Evolutionary conservation across 1,140 invertebrate genomes (phyloP).

Genomic region (Zophobas morio): DNA sequence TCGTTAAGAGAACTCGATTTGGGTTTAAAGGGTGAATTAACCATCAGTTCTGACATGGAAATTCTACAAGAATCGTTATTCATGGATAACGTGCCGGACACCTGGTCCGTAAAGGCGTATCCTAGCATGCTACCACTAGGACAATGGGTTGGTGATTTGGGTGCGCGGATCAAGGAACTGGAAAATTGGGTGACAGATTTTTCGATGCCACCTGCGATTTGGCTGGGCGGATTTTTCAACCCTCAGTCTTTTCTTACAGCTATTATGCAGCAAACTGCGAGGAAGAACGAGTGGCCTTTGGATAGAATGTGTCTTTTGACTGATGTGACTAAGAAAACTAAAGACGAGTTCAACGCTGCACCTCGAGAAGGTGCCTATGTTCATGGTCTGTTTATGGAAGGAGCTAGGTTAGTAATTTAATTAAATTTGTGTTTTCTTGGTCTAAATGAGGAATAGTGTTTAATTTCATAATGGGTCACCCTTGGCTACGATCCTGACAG

Average conservation of each 20-base stretch:
- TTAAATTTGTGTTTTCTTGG: neutral
- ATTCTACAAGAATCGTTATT: slow-evolving; percentile 86
- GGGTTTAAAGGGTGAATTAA: slow-evolving; percentile 83
- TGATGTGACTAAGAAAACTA: slow-evolving; percentile 94
- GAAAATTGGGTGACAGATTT: slow-evolving; percentile 87
- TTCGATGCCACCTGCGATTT: slow-evolving; percentile 87
- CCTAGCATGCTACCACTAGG: slow-evolving; percentile 89
- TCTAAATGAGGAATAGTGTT: too few species aligned
- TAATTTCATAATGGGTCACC: too few species aligned
- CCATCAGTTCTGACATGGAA: slow-evolving; percentile 95
- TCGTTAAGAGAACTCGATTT: slow-evolving; percentile 83
- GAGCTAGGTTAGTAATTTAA: slow-evolving; percentile 74
- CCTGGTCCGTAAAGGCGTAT: slow-evolving; percentile 90
- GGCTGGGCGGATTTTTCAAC: slow-evolving; percentile 96
- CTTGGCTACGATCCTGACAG: too few species aligned
- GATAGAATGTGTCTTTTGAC: slow-evolving; percentile 96
- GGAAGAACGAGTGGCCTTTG: slow-evolving; percentile 95
- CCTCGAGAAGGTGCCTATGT: slow-evolving; percentile 94
- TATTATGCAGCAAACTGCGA: slow-evolving; percentile 96
- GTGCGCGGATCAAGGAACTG: slow-evolving; percentile 83
- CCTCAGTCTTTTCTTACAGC: slow-evolving; percentile 97
- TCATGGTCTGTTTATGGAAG: slow-evolving; percentile 93
- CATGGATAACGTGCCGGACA: slow-evolving; percentile 87
- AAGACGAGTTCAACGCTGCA: slow-evolving; percentile 83
- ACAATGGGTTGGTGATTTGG: slow-evolving; percentile 91